Base-by-base conservation (phyloP, 2,113 vertebrate species). In the Taxidea taxus region DNA sequence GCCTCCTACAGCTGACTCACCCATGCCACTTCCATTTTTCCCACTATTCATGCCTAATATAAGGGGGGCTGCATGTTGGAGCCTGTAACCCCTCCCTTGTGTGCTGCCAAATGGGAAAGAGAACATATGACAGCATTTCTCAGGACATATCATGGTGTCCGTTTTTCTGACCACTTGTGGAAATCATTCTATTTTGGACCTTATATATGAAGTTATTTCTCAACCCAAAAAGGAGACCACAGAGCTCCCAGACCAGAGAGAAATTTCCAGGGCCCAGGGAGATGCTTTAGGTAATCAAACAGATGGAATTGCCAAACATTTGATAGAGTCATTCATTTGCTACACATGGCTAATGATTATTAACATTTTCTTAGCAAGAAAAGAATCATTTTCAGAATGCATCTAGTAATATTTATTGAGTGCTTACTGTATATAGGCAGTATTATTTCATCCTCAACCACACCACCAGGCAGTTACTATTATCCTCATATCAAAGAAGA, bases 401-500 rank as follows among this genome's bases (percentile, higher is more conserved):
- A 84, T 42, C 83, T n/a, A 56, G 62, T 56, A 56, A 86, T 31
- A n/a, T 80, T 81, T 27, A 51, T 14, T 44, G 25, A 89, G 23
- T 47, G 13, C 13, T 56, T 37, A 34, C 37, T 54, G 1, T 29
- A 51, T 58, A 37, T 23, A 18, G 34, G 49, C 2, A 8, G 6
- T 58, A 25, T 78, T 51, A 23, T 23, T 83, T 58, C 56, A 92
- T n/a, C 44, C 84, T 88, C 49, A 58, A 64, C 56, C 54, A 6
- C 27, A 54, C 9, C 34, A 42, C 0, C 15, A 49, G 15, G 54
- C 23, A 49, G n/a, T 84, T 31, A 92, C 31, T 84, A 2, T 29
- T 70, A 62, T 70, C 49, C 16, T 4, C 21, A 77, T 64, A 62
- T 84, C 85, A 95, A 94, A 87, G 47, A 81, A 83, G 25, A 54